Evolutionary conservation across 1,140 invertebrate genomes (phyloP).

Genomic region (Rhagoletis pomonella): DNA sequence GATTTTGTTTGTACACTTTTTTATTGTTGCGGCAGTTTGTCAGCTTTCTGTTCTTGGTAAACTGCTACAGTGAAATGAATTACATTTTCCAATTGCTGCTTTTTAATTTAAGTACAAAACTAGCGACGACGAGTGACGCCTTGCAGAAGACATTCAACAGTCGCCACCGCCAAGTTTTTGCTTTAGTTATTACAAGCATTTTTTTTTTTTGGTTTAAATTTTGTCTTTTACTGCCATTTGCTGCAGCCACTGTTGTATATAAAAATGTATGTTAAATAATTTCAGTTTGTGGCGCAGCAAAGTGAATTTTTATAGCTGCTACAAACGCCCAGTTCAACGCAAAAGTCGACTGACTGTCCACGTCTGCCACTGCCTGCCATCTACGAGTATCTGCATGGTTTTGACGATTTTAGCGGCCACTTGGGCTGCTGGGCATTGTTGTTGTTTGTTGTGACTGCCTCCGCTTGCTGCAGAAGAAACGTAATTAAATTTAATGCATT

Average conservation of each 20-base stretch:
- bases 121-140: background rate
- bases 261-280: conserved; percentile 25
- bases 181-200: conserved; percentile 28
- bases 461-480: conserved; percentile 25
- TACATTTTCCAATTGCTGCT: conserved; percentile 64
- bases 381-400: background rate
- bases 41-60: conserved; percentile 53
- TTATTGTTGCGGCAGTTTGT: background rate
- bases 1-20: background rate
- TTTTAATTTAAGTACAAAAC: background rate
- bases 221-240: background rate
- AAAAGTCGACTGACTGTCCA: background rate
- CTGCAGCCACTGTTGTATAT: background rate
- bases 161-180: background rate
- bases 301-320: conserved; percentile 47
- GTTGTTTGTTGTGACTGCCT: background rate
- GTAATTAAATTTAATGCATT: conserved; percentile 55
- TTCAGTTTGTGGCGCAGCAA: conserved; percentile 27
- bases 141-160: background rate
- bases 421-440: conserved; percentile 4
- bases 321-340: conserved; percentile 10
- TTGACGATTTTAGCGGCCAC: background rate
- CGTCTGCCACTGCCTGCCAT: background rate
- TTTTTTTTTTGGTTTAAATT: no score
- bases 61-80: conserved; percentile 70